Evolutionary conservation across 1,140 invertebrate genomes (phyloP).

Genomic region (Listronotus bonariensis): DNA sequence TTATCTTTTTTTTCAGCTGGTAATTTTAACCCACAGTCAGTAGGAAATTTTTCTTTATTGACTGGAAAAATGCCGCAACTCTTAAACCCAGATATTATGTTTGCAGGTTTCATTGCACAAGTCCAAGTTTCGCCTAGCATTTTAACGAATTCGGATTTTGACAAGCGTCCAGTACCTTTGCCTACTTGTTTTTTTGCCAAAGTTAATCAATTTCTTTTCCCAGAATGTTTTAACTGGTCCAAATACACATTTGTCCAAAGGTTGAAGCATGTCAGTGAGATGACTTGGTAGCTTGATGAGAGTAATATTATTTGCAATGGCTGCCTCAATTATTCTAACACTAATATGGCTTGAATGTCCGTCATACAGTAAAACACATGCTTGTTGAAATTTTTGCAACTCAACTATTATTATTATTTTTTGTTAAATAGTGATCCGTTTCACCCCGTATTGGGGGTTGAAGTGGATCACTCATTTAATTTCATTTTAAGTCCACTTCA

Average conservation of each 20-base stretch:
- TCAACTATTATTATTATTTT: no score
- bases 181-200: slow-evolving; percentile 31
- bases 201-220: slow-evolving; percentile 25
- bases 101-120: slow-evolving; percentile 3
- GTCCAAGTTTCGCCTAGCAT: slow-evolving; percentile 19
- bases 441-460: no score
- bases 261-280: slow-evolving; percentile 30
- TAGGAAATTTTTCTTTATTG: no score
- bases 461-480: no score
- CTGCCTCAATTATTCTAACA: slow-evolving; percentile 20
- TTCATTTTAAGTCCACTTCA: no score
- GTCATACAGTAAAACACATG: slow-evolving; percentile 29
- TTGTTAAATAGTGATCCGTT: no score
- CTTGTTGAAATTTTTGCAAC: no score
- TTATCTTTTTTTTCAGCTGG: no score
- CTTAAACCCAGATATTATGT: slow-evolving; percentile 26
- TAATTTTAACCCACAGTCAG: no score
- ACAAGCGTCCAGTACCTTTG: slow-evolving; percentile 16
- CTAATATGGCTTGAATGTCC: slow-evolving; percentile 36
- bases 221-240: slow-evolving; percentile 33
- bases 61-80: slow-evolving; percentile 25
- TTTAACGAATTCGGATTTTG: slow-evolving; percentile 29
- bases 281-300: slow-evolving; percentile 34
- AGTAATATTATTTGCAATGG: slow-evolving; percentile 25
- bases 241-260: slow-evolving; percentile 36